These are phyloP conservation scores for Aramus guarauna DNA, from an alignment of 2,113 vertebrate genomes.

Conservation along the genomic window DNA sequence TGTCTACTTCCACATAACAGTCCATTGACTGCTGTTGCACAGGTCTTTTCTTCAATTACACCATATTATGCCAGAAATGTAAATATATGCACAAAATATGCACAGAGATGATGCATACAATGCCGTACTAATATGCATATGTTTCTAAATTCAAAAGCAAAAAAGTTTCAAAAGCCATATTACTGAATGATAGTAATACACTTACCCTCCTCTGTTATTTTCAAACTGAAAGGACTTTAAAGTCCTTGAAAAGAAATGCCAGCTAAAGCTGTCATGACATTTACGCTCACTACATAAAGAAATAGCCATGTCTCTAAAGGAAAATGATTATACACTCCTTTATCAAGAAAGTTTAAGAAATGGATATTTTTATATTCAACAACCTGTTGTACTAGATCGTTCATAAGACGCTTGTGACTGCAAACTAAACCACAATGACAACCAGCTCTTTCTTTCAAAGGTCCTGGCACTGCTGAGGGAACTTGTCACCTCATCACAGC, in stretches of 20 bases:
- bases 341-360: background rate
- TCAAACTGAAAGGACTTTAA: background rate
- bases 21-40: background rate
- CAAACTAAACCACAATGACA: fast-evolving
- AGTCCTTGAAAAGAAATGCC: background rate
- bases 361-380: background rate
- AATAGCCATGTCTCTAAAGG: background rate
- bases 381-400: background rate
- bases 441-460: background rate
- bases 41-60: background rate
- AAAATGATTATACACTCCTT: background rate
- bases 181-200: background rate
- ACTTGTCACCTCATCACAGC: background rate
- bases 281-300: background rate
- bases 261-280: background rate
- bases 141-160: background rate
- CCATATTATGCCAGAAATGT: background rate
- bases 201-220: background rate
- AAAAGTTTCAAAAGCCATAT: background rate
- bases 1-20: background rate
- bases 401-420: background rate
- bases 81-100: background rate
- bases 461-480: background rate
- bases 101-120: background rate
- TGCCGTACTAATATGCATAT: background rate